Evolutionary conservation across 2,888 invertebrate species (phyloP).

Genomic region (Agonopterix heracliana): DNA sequence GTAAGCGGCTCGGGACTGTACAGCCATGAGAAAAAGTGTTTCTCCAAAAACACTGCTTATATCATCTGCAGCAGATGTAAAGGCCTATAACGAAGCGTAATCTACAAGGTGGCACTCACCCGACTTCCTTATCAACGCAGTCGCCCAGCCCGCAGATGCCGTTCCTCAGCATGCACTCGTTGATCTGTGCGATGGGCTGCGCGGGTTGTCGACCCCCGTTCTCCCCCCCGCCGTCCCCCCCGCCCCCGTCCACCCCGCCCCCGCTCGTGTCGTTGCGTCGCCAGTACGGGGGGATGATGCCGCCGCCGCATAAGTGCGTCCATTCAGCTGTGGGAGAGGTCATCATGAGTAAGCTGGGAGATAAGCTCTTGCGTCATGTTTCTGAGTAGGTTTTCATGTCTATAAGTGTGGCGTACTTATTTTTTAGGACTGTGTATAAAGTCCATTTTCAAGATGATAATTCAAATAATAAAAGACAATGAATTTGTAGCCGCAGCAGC

Average conservation of each 20-base stretch:
- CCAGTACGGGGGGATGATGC: conserved; percentile 55
- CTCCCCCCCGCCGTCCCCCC: conserved; percentile 15
- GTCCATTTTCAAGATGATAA: no score
- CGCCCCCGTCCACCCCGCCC: conserved; percentile 21
- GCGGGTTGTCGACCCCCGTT: conserved; percentile 3
- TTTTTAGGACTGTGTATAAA: conserved; percentile 42
- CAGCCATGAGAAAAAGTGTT: no score
- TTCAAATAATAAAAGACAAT: no score
- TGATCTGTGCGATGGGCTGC: conserved; percentile 66
- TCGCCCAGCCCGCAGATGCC: conserved; percentile 85
- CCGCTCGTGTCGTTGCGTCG: conserved; percentile 49
- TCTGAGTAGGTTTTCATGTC: no score
- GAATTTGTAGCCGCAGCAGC: no score
- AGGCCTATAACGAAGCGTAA: no score
- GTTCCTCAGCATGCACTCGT: conserved; percentile 85
- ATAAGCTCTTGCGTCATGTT: no score
- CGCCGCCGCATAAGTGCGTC: conserved; percentile 75
- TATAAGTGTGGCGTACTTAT: no score
- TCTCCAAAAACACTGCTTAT: no score
- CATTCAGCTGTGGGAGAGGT: conserved; percentile 69
- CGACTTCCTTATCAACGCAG: conserved; percentile 84
- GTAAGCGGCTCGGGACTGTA: no score
- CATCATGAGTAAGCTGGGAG: no score
- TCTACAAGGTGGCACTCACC: conserved; percentile 41
- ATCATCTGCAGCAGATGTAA: no score